Evolutionary conservation across 2,888 invertebrate genomes (phyloP).

Genomic region (Dicycla oo): DNA sequence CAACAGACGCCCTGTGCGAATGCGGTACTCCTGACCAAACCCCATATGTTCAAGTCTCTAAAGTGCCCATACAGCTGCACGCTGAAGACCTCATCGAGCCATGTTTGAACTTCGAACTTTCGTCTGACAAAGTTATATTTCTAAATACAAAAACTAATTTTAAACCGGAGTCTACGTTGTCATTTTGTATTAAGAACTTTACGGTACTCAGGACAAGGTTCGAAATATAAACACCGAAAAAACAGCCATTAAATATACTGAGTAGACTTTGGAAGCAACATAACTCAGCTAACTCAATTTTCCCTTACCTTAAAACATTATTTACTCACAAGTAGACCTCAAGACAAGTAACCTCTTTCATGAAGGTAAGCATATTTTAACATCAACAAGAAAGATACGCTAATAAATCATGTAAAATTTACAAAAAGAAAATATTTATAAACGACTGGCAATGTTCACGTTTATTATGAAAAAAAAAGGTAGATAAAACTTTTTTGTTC

Average conservation of each 20-base stretch:
- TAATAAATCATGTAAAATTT: constrained; percentile 12
- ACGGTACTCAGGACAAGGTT: no score
- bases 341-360: background rate
- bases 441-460: constrained; percentile 29
- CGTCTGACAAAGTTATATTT: no score
- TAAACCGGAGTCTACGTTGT: no score
- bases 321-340: background rate
- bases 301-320: constrained; percentile 1
- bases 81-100: no score
- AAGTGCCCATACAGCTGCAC: no score
- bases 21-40: no score
- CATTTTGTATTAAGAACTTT: background rate
- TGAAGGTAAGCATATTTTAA: background rate
- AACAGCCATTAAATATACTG: background rate
- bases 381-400: constrained; percentile 9
- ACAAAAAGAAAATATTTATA: constrained; percentile 35
- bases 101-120: no score
- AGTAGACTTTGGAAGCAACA: background rate
- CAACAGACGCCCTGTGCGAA: no score
- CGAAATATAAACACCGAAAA: background rate
- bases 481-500: constrained; percentile 28
- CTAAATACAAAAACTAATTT: no score
- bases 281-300: constrained; percentile 3
- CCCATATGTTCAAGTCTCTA: no score
- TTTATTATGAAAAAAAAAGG: constrained; percentile 35